These are phyloP conservation scores for Clusia tigrina DNA, from an alignment of 2,888 invertebrate species.

Conservation along the genomic window DNA sequence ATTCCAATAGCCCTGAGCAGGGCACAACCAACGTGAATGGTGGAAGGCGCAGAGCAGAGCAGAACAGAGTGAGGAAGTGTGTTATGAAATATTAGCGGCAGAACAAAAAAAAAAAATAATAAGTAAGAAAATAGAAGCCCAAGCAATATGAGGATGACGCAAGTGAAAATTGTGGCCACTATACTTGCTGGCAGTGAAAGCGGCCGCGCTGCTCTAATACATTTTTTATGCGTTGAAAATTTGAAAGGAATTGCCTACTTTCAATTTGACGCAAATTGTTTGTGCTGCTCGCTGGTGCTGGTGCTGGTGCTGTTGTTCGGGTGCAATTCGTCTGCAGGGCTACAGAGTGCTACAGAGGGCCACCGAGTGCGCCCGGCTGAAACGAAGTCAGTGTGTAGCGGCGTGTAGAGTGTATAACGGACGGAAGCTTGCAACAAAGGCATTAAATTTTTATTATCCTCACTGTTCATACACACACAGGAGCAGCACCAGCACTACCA, in stretches of 20 bases:
- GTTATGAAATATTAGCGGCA: too few species aligned
- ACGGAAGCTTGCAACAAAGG: conserved; percentile 36
- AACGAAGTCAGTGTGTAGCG: neutral
- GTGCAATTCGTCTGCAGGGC: neutral
- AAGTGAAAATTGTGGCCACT: too few species aligned
- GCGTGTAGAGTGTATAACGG: too few species aligned
- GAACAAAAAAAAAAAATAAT: too few species aligned
- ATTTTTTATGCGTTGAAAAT: conserved; percentile 52
- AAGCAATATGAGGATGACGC: too few species aligned
- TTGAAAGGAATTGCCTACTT: conserved; percentile 49
- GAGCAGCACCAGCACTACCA: neutral
- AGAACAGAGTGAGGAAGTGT: too few species aligned
- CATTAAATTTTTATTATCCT: conserved; percentile 39
- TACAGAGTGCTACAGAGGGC: neutral
- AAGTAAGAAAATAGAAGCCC: too few species aligned
- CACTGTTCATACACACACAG: conserved; percentile 31
- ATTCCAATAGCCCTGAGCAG: too few species aligned
- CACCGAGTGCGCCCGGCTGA: neutral
- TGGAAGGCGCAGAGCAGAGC: too few species aligned
- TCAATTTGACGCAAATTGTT: conserved; percentile 42
- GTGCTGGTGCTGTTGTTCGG: neutral
- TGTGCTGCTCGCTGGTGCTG: conserved; percentile 15
- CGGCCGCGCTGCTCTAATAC: conserved; percentile 47
- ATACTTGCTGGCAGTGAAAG: too few species aligned
- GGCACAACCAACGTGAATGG: too few species aligned